Base-by-base conservation (phyloP, 2,888 invertebrate genomes). In the Tridacna crocea region DNA sequence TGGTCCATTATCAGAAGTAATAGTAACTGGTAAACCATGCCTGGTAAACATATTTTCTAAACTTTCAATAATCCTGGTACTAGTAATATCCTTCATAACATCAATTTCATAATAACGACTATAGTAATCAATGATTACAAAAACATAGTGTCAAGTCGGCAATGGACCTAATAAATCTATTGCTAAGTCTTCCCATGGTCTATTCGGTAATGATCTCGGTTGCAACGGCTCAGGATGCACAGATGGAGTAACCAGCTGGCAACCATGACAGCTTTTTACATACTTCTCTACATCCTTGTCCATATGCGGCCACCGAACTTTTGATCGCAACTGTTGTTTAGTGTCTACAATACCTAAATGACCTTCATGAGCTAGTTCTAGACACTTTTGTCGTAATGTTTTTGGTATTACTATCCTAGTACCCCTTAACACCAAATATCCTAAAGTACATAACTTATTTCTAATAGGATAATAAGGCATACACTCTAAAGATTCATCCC, bases 261-360 rank as follows among this genome's bases (percentile, higher is more conserved):
- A 87, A 13, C 85, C 87, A 60, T 81, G 61, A 70, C 87, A 88
- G 12, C 58, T 26, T 79, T 74, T 88, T 48, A 80, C 79, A 46
- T 48, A 47, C n/a, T 51, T 63, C 70, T 87, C 85, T 15, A 77
- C 82, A 15, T 78, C 77, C 58, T 66, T 58, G 24, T 80, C 80
- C 11, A 80, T 80, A 13, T 48, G 24, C 4, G 80, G 80, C 80
- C 75, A 80, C 48, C 63, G 75, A 63, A 80, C 75, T 24, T 61
- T 58, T 17, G 8, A 22, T 11, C 72, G 10, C 13, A 80, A 26
- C 12, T 17, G 13, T 55, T 46, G 55, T 58, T 74, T 79, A 27
- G 58, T 72, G 8, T 1, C 11, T 19, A 75, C 79, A 17, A 76
- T 65, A 13, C 80, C 77, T n/a, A 65, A 58, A 24, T 81, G 81